These are phyloP conservation scores for Amblyjoppa fuscipennis DNA, from an alignment of 2,888 invertebrate genomes.

Conservation along the genomic window DNA sequence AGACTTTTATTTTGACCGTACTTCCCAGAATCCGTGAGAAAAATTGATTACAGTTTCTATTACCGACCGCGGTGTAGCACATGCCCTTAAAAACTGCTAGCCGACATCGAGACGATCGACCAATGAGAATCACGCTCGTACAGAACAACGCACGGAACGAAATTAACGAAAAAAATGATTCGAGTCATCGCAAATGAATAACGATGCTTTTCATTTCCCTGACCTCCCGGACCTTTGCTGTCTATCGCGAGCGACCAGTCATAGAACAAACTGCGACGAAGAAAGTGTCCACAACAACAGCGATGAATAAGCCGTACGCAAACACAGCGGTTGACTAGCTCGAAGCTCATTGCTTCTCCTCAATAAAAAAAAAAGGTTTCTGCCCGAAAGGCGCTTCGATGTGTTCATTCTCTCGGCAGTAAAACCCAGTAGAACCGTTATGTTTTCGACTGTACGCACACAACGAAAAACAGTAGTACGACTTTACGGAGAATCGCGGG, in stretches of 20 bases:
- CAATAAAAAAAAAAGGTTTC: not conserved
- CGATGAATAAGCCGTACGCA: not conserved
- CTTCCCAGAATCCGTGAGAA: no score
- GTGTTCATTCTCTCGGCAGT: not conserved
- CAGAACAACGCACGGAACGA: not conserved
- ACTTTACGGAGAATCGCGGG: not conserved
- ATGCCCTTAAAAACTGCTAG: not conserved
- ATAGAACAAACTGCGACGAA: not conserved
- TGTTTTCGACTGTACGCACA: constrained; percentile 17
- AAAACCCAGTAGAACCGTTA: not conserved
- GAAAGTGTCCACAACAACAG: not conserved
- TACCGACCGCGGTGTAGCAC: no score
- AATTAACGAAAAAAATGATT: not conserved
- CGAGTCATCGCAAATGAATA: not conserved
- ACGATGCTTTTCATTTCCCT: not conserved
- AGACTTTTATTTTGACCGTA: no score
- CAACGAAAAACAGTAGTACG: not conserved
- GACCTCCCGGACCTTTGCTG: not conserved
- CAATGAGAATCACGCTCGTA: no score
- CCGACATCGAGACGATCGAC: not conserved
- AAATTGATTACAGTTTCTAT: no score
- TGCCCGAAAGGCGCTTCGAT: not conserved
- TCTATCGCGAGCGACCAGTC: not conserved
- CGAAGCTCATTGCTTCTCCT: constrained; percentile 6
- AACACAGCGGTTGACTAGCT: not conserved